A percentile compares a stretch with the other conserved stretches of the same genome.
These are phyloP conservation scores for Acanthosepion pharaonis DNA, from an alignment of 2,888 invertebrate species.

Conservation along the genomic window DNA sequence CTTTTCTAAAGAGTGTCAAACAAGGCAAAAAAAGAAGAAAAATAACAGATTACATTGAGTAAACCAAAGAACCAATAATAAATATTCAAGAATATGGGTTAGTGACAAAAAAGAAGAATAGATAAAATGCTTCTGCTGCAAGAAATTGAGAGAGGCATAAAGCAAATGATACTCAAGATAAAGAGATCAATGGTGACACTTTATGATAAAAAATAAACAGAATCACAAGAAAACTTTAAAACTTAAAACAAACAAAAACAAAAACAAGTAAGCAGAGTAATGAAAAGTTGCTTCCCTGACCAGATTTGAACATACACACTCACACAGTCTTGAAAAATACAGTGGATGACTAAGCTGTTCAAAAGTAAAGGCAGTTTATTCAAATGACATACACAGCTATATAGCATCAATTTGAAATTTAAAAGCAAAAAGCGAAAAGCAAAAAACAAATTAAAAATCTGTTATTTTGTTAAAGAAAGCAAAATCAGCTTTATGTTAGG, in stretches of 20 bases:
- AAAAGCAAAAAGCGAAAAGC: too few relatives aligned
- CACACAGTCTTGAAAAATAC: neutral
- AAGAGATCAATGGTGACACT: neutral
- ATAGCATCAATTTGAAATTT: too few relatives aligned
- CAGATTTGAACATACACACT: neutral
- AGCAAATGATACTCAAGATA: neutral
- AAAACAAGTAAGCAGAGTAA: neutral
- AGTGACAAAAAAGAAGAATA: neutral
- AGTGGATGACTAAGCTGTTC: neutral
- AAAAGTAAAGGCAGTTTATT: neutral
- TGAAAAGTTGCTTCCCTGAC: neutral
- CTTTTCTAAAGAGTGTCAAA: neutral
- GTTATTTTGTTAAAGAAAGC: too few relatives aligned
- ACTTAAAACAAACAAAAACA: neutral
- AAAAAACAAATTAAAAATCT: neutral
- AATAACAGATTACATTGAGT: neutral
- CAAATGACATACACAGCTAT: neutral
- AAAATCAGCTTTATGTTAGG: too few relatives aligned
- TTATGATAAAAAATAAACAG: neutral
- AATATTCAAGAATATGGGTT: neutral
- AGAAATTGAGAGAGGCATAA: neutral
- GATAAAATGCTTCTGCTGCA: neutral
- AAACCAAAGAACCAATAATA: too few relatives aligned
- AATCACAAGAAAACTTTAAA: too few relatives aligned
- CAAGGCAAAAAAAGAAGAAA: neutral